These are phyloP conservation scores for rat (Rattus norvegicus) DNA, from an alignment of 2,113 vertebrate genomes.

Conservation along the genomic window GRCr8 NC_086022.1:45731501-45732000, in stretches of 20 bases:
- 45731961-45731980: conserved; percentile 41
- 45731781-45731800: conserved; percentile 5
- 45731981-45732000: conserved; percentile 54
- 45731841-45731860: not conserved
- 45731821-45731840: conserved; percentile 42
- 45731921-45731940: not conserved
- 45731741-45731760: conserved; percentile 18
- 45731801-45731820: not conserved
- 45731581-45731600: not conserved
- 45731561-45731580: not conserved
- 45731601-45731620: not conserved
- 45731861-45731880: conserved; percentile 2
- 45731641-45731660: not conserved
- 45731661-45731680: conserved; percentile 35
- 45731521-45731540: not conserved
- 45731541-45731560: not conserved
- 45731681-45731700: not conserved
- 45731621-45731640: not conserved
- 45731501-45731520: not conserved
- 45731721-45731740: not conserved
- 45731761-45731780: not conserved
- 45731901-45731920: conserved; percentile 40
- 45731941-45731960: conserved; percentile 18
- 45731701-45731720: not conserved
- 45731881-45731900: not conserved